A percentile compares a stretch with the other conserved stretches of the same genome.
phyloP scores from a whole-genome alignment of 2,888 invertebrate species.

The Diachrysia chrysitis region DNA sequence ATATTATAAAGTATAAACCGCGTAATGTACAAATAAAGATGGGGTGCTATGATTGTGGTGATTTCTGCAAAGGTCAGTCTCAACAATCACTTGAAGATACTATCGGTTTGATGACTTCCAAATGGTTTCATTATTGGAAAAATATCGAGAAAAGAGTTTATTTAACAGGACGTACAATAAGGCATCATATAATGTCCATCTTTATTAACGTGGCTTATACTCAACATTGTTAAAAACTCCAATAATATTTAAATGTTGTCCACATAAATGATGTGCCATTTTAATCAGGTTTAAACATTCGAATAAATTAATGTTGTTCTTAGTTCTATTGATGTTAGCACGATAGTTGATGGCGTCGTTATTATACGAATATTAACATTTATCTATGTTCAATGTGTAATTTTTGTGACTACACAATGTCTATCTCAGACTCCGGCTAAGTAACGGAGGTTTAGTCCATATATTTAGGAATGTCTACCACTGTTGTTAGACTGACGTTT shows the following conservation, averaged over 20 bases:
- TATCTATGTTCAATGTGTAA: slow-evolving; percentile 19
- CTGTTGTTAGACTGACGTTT: slow-evolving; percentile 38
- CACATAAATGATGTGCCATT: slow-evolving; percentile 21
- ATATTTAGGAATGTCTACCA: slow-evolving; percentile 22
- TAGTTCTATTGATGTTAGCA: slow-evolving; percentile 19
- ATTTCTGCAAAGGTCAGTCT: not conserved
- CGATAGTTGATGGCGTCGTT: slow-evolving; percentile 19
- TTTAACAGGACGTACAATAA: not conserved
- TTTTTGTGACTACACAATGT: slow-evolving; percentile 21
- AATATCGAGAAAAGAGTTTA: no score
- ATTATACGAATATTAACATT: slow-evolving; percentile 10
- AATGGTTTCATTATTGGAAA: no score
- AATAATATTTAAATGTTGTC: slow-evolving; percentile 31
- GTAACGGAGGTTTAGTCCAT: slow-evolving; percentile 21
- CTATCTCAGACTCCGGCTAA: not conserved
- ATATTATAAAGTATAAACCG: slow-evolving; percentile 20
- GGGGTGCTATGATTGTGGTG: not conserved
- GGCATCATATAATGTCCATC: not conserved
- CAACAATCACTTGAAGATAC: not conserved
- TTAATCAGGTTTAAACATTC: slow-evolving; percentile 23
- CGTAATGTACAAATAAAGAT: not conserved
- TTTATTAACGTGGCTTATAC: slow-evolving; percentile 2
- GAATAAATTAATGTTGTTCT: slow-evolving; percentile 10
- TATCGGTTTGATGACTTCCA: not conserved
- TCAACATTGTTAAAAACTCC: slow-evolving; percentile 11